These are phyloP conservation scores for Drosophila serrata DNA, from an alignment of 1,140 invertebrate genomes.

Conservation along the genomic window DNA sequence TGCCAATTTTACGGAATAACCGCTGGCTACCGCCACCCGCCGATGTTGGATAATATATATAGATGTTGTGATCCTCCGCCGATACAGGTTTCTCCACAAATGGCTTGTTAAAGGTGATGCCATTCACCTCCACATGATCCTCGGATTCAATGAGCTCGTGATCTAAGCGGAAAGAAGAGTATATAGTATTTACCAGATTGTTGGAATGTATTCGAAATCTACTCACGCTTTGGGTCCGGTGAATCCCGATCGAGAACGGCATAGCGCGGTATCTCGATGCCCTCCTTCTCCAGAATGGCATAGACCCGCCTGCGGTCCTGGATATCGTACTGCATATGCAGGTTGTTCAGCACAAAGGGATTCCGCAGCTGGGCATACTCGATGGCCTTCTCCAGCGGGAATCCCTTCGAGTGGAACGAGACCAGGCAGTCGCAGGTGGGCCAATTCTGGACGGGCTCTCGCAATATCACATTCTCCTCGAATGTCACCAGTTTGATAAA, in stretches of 20 bases:
- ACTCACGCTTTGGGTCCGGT: constrained; percentile 94
- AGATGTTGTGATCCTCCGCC: constrained; percentile 99
- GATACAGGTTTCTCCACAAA: constrained; percentile 96
- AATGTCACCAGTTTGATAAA: constrained; percentile 97
- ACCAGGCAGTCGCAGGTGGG: constrained; percentile 98
- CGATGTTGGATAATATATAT: constrained; percentile 99
- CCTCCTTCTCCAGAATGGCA: constrained; percentile 96
- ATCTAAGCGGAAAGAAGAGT: constrained; percentile 87
- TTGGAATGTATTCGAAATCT: not conserved
- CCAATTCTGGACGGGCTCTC: constrained; percentile 99
- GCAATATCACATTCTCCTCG: constrained; percentile 96
- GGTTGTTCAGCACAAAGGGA: constrained; percentile 99
- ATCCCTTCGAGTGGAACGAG: constrained; percentile 99
- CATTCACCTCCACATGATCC: constrained; percentile 99
- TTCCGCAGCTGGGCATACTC: constrained; percentile 97
- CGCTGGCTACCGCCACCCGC: constrained; percentile 99
- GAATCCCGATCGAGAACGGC: constrained; percentile 98
- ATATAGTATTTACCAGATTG: constrained; percentile 26
- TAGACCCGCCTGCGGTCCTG: constrained; percentile 98
- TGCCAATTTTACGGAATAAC: constrained; percentile 99
- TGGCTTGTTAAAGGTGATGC: constrained; percentile 98
- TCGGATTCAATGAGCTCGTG: constrained; percentile 98
- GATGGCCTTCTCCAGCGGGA: constrained; percentile 99
- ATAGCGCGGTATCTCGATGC: constrained; percentile 99
- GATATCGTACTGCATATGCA: constrained; percentile 99